Evolutionary conservation across 2,888 invertebrate species (phyloP).

Genomic region (Hipparchia sbordonii): DNA sequence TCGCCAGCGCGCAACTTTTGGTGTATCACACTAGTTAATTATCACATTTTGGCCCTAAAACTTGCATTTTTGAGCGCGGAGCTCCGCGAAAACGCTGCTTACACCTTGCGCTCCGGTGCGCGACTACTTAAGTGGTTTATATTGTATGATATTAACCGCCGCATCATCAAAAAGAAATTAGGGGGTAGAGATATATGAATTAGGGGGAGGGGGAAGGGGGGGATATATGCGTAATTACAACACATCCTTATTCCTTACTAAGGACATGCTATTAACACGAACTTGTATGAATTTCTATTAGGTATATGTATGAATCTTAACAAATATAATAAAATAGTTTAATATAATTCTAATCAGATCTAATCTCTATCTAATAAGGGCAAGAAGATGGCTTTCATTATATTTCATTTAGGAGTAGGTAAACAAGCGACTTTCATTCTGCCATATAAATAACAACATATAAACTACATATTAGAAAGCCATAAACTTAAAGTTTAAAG

Average conservation of each 20-base stretch:
- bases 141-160: background rate
- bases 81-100: too few species aligned
- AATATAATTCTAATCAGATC: too few species aligned
- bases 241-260: background rate
- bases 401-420: too few species aligned
- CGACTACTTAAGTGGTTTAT: background rate
- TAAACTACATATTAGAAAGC: background rate
- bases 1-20: too few species aligned
- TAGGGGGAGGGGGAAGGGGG: background rate
- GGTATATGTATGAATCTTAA: background rate
- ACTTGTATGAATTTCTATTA: too few species aligned
- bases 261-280: background rate
- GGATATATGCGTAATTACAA: background rate
- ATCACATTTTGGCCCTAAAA: too few species aligned
- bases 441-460: background rate
- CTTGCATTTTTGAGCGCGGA: too few species aligned
- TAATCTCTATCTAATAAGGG: too few species aligned
- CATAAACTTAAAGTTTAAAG: slow-evolving; percentile 8
- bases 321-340: background rate
- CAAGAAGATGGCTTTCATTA: too few species aligned
- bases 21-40: too few species aligned
- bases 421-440: too few species aligned
- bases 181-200: background rate
- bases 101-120: too few species aligned
- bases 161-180: slow-evolving; percentile 8